Percentiles rank a stretch among this genome's conserved stretches.
These are phyloP conservation scores for Spea hammondii DNA, from an alignment of 2,797 vertebrate genomes.

Conservation along the genomic window DNA sequence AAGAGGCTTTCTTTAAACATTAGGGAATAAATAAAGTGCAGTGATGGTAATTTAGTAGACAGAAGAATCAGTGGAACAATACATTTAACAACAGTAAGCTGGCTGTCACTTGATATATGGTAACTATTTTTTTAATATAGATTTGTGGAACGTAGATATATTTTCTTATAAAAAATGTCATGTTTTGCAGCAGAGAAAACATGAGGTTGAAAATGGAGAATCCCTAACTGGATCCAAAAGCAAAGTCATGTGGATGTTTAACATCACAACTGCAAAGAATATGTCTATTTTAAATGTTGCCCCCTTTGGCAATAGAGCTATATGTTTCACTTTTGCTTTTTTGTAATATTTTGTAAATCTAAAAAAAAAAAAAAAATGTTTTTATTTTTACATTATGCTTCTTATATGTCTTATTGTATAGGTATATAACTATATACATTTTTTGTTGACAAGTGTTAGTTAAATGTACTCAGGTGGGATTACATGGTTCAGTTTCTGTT, in stretches of 20 bases:
- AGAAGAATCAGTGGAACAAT: no score
- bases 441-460: constrained; percentile 61
- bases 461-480: constrained; percentile 66
- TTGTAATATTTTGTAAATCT: constrained; percentile 78
- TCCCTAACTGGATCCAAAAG: constrained; percentile 56
- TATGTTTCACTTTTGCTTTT: constrained; percentile 47
- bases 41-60: no score
- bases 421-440: constrained; percentile 55
- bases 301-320: constrained; percentile 7
- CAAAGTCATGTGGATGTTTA: constrained; percentile 56
- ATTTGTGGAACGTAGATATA: no score
- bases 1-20: no score
- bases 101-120: no score
- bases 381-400: constrained; percentile 76
- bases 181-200: constrained; percentile 67
- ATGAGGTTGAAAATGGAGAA: constrained; percentile 62
- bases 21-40: no score
- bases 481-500: constrained; percentile 50
- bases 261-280: constrained; percentile 15
- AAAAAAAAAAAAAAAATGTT: constrained; percentile 69
- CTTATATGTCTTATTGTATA: constrained; percentile 65
- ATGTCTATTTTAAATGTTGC: not conserved
- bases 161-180: constrained; percentile 30
- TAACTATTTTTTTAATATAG: no score
- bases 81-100: no score